Evolutionary conservation across 1,140 invertebrate genomes (phyloP), one percentile per base, ranked within the genome.

Genomic region (Drosophila tropicalis): DNA sequence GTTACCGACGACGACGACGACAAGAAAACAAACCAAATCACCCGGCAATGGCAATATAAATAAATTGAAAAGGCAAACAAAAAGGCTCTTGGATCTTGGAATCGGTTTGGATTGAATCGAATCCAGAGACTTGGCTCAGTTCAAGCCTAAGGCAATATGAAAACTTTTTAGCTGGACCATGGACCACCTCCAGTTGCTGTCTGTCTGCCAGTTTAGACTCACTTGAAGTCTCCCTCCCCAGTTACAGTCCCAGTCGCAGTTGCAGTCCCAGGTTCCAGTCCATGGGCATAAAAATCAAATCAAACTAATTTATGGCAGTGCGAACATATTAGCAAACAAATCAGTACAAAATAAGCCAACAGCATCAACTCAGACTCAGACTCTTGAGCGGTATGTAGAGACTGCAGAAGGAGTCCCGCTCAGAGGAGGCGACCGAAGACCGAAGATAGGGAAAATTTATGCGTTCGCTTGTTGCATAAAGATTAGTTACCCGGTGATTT

Each of bases 251-350:
- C 25, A 55, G 82, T 75, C 74, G 15, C 63, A 25, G 61, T 62
- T 73, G 44, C 13, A 54, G 13, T 6, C 15, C 12, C 10, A 54
- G 60, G 65, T 70, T 64, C 39, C 73, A 65, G 70, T 84, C 68
- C 67, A 56, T 69, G 68, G 65, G 75, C 78, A 75, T 76, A 80
- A 89, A 78, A 84, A 89, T 89, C 84, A 78, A 84, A 89, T 89
- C 84, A 81, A 89, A 89, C 84, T 90, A 89, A 89, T 89, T 89
- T 89, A 89, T 89, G 85, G 84, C 84, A 89, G 77, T 81, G 85
- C 84, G 71, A 90, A 84, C 84, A 75, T 89, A 89, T 89, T 89
- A 89, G 84, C 80, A 89, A 89, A 90, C 84, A 89, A 89, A 89
- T 89, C 84, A 89, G 84, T 89, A 89, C 84, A 89, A 89, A 89